phyloP scores from a whole-genome alignment of 2,888 invertebrate species.

The Belgica antarctica region DNA sequence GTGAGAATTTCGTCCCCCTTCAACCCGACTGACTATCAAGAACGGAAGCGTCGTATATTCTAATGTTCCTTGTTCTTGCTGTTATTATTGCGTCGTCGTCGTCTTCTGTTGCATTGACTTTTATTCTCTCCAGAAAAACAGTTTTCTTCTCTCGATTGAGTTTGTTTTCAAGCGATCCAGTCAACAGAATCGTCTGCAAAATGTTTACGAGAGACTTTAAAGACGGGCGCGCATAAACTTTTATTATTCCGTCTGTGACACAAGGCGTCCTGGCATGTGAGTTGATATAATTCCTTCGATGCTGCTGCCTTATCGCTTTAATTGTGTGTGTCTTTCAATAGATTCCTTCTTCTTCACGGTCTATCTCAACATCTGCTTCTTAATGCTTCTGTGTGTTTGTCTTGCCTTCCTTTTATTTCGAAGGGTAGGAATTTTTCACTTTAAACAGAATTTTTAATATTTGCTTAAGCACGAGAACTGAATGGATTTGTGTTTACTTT shows the following conservation, averaged over 20 bases:
- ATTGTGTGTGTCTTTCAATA: slow-evolving; percentile 39
- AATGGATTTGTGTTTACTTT: slow-evolving; percentile 44
- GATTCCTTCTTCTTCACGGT: slow-evolving; percentile 30
- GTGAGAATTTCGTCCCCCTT: neutral
- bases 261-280: slow-evolving; percentile 29
- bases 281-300: slow-evolving; percentile 30
- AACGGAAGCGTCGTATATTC: slow-evolving; percentile 32
- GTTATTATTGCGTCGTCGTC: slow-evolving; percentile 38
- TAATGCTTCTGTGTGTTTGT: slow-evolving; percentile 42
- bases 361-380: slow-evolving; percentile 43
- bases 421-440: slow-evolving; percentile 35
- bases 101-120: slow-evolving; percentile 39
- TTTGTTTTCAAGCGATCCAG: too few species aligned
- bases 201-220: too few species aligned
- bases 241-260: too few species aligned
- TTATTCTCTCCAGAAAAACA: neutral
- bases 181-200: too few species aligned
- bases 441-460: slow-evolving; percentile 38
- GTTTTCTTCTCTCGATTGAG: neutral
- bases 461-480: slow-evolving; percentile 40
- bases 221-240: too few species aligned
- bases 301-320: slow-evolving; percentile 39
- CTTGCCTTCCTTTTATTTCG: slow-evolving; percentile 28
- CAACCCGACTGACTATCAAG: slow-evolving; percentile 19
- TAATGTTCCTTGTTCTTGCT: slow-evolving; percentile 24